A percentile compares a stretch with the other conserved stretches of the same genome.
These are phyloP conservation scores for Melipona beecheii DNA, from an alignment of 2,888 invertebrate species.

Conservation along the genomic window DNA sequence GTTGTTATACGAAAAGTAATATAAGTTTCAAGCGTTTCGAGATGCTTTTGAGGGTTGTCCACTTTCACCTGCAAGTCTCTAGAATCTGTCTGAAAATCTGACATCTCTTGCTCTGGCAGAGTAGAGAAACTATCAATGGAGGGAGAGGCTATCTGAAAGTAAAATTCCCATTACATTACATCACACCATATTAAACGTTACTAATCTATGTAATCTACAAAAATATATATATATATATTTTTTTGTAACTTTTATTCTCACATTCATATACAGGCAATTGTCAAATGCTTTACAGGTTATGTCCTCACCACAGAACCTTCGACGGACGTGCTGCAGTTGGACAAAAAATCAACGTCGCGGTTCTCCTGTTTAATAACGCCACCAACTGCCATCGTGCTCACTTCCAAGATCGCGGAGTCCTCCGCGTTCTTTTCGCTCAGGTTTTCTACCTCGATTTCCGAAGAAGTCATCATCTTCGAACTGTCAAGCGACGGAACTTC, in stretches of 20 bases:
- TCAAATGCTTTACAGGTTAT: slow-evolving; percentile 61
- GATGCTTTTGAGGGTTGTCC: slow-evolving; percentile 90
- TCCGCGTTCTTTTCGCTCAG: slow-evolving; percentile 68
- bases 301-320: slow-evolving; percentile 81
- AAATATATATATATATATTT: too few species aligned
- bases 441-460: slow-evolving; percentile 75
- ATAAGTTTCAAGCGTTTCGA: slow-evolving; percentile 89
- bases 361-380: slow-evolving; percentile 75
- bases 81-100: slow-evolving; percentile 85
- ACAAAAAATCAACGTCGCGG: slow-evolving; percentile 79
- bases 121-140: slow-evolving; percentile 87
- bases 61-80: slow-evolving; percentile 88
- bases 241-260: background rate
- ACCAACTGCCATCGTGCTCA: slow-evolving; percentile 78
- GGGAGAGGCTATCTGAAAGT: slow-evolving; percentile 85
- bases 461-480: slow-evolving; percentile 79
- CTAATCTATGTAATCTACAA: background rate
- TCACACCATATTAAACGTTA: background rate
- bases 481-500: slow-evolving; percentile 44
- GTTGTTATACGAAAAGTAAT: slow-evolving; percentile 89
- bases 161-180: background rate
- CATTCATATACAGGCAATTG: background rate
- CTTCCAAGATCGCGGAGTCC: slow-evolving; percentile 80
- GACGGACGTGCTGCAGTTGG: slow-evolving; percentile 81
- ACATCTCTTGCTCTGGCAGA: slow-evolving; percentile 86